phyloP scores from a whole-genome alignment of 2,888 invertebrate species.

The Pseudococcus jackbeardsleyi region DNA sequence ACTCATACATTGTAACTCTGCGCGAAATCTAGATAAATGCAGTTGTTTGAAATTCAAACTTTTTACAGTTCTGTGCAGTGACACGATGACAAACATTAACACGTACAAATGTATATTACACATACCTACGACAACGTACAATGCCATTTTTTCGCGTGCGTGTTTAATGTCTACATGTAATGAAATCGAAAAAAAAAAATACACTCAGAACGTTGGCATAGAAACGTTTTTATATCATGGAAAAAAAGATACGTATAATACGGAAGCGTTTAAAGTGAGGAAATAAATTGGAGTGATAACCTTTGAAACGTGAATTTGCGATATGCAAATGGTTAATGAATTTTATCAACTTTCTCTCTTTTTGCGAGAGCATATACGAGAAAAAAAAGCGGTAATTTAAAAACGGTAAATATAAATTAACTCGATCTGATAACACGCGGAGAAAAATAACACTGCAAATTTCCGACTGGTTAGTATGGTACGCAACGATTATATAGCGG shows the following conservation, averaged over 20 bases:
- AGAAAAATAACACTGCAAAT: not conserved
- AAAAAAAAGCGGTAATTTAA: not conserved
- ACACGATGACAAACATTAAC: too few species aligned
- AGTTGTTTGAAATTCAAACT: too few species aligned
- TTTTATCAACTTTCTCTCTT: slow-evolving; percentile 19
- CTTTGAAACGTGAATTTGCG: slow-evolving; percentile 41
- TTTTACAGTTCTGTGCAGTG: too few species aligned
- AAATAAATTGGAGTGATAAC: slow-evolving; percentile 45
- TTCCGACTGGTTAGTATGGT: not conserved
- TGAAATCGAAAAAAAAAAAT: not conserved
- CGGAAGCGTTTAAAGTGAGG: slow-evolving; percentile 33
- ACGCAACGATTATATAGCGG: not conserved
- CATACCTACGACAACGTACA: too few species aligned
- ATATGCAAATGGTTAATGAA: slow-evolving; percentile 43
- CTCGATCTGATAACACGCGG: not conserved
- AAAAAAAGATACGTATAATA: slow-evolving; percentile 13
- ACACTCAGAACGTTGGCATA: not conserved
- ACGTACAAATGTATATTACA: too few species aligned
- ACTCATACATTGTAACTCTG: too few species aligned
- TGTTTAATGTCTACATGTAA: too few species aligned
- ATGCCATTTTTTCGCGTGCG: too few species aligned
- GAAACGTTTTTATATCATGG: not conserved
- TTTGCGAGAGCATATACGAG: not conserved
- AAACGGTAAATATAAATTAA: slow-evolving; percentile 12
- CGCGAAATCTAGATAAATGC: too few species aligned